Evolutionary conservation across 2,888 invertebrate species (phyloP), one percentile per base, ranked within the genome.

Genomic region (Eupithecia subumbrata): DNA sequence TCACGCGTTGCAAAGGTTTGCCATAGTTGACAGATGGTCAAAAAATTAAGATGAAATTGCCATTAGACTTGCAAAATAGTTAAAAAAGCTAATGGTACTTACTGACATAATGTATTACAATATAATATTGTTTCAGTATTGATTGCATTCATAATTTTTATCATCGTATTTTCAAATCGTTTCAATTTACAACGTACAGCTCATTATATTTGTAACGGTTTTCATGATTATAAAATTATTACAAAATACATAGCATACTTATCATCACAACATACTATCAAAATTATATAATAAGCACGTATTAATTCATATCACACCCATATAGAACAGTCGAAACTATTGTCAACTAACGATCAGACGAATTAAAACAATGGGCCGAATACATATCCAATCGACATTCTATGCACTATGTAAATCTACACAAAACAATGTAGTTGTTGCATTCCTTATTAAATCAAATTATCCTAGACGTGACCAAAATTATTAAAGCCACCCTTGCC

Each of bases 1-100:
- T 88, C 87, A 90, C 83, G 88, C 90, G 84, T 88, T 82, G 30
- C 40, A 43, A 75, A 79, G 76, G 77, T 78, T 76, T 74, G 60
- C 45, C 74, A 69, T 52, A 14, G 60, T 71, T 66, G 66, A 48
- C 71, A 69, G 63, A 68, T 73, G 75, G 72, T 73, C 74, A 68
- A 37, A 71, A 30, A 22, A 67, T 52, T 72, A 77, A 12, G n/a
- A 40, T 22, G 7, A 64, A 34, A 34, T 34, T 67, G 67, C 22
- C 11, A 40, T 40, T 9, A 67, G 14, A 60, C 3, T 56, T 22
- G 52, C n/a, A 60, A 60, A 22, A 60, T 25, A 60, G 14, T 60
- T 60, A 12, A 25, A 3, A 25, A 22, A 60, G 12, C 22, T 14
- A 56, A 22, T 56, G 52, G 30, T 48, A 18, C 48, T 48, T 52